These are phyloP conservation scores for Dallia pectoralis DNA, from an alignment of 2,797 vertebrate genomes.

Conservation along the genomic window DNA sequence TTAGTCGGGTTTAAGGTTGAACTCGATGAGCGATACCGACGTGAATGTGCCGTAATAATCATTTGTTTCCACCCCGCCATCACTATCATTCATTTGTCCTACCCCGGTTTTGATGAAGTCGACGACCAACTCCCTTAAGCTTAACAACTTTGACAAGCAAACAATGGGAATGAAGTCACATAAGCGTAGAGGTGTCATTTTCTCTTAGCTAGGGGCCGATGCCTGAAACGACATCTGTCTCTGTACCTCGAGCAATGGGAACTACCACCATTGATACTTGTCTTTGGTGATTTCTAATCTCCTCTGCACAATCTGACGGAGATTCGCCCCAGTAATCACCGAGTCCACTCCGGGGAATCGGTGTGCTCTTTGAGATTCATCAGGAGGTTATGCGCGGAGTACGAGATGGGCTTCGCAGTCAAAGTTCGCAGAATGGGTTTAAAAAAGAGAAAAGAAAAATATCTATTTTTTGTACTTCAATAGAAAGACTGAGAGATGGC, in stretches of 20 bases:
- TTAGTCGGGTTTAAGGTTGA: neutral
- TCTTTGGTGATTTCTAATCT: slow-evolving; percentile 21
- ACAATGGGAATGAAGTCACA: neutral
- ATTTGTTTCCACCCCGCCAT: too few species aligned
- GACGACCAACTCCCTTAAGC: neutral
- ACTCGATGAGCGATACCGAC: neutral
- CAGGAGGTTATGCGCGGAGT: neutral
- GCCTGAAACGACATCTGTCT: neutral
- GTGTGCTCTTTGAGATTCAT: neutral
- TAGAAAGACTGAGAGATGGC: neutral
- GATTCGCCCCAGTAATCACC: neutral
- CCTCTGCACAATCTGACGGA: neutral
- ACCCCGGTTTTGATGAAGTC: neutral
- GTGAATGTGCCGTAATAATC: too few species aligned
- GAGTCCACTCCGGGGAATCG: neutral
- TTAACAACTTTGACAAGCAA: neutral
- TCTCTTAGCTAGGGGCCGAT: neutral
- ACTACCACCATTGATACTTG: slow-evolving; percentile 21
- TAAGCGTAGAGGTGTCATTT: neutral
- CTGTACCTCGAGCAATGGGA: neutral
- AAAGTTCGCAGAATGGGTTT: neutral
- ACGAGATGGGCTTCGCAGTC: neutral
- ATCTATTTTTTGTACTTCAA: neutral
- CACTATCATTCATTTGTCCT: neutral
- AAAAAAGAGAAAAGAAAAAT: neutral